Conservation (phyloP, 2,888 invertebrate genomes). For the Ramazzottius varieornatus region DNA sequence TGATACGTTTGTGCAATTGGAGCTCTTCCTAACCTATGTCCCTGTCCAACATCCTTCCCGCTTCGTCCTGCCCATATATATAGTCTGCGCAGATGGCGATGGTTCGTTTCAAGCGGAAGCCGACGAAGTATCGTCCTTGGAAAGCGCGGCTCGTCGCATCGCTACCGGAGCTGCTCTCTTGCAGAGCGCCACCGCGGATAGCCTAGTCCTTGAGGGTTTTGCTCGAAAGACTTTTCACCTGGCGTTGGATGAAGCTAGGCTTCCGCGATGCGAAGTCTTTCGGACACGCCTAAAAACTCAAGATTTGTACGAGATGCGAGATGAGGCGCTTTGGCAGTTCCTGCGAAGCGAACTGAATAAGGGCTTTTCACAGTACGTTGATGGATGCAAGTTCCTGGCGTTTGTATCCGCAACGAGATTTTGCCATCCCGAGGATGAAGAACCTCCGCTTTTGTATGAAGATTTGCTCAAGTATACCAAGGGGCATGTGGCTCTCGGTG, state of each 20-base stretch:
- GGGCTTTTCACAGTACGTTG: slow-evolving; percentile 31
- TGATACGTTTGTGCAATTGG: slow-evolving; percentile 26
- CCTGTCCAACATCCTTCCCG: slow-evolving; percentile 31
- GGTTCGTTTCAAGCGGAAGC: slow-evolving; percentile 45
- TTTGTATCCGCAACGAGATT: slow-evolving; percentile 65
- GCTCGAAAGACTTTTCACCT: slow-evolving; percentile 54
- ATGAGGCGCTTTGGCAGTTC: slow-evolving; percentile 53
- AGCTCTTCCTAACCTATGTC: slow-evolving; percentile 32
- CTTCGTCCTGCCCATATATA: slow-evolving; percentile 47
- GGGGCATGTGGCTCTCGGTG: slow-evolving; percentile 66
- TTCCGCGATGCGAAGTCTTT: slow-evolving; percentile 40
- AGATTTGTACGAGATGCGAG: slow-evolving; percentile 41
- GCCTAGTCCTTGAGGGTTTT: slow-evolving; percentile 47
- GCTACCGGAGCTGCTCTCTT: slow-evolving; percentile 47
- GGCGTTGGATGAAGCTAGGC: slow-evolving; percentile 33
- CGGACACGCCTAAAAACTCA: slow-evolving; percentile 40
- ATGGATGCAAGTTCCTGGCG: slow-evolving; percentile 54
- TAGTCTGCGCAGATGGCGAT: slow-evolving; percentile 50
- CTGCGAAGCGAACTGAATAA: slow-evolving; percentile 59
- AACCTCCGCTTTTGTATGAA: slow-evolving; percentile 17
- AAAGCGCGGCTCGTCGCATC: slow-evolving; percentile 47
- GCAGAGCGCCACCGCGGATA: slow-evolving; percentile 62
- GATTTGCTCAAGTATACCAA: slow-evolving; percentile 22
- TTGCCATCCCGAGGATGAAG: slow-evolving; percentile 25
- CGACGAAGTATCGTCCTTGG: slow-evolving; percentile 35